Evolutionary conservation across 2,888 invertebrate genomes (phyloP), one percentile per base, ranked within the genome.

Genomic region (Cephus pulcher): DNA sequence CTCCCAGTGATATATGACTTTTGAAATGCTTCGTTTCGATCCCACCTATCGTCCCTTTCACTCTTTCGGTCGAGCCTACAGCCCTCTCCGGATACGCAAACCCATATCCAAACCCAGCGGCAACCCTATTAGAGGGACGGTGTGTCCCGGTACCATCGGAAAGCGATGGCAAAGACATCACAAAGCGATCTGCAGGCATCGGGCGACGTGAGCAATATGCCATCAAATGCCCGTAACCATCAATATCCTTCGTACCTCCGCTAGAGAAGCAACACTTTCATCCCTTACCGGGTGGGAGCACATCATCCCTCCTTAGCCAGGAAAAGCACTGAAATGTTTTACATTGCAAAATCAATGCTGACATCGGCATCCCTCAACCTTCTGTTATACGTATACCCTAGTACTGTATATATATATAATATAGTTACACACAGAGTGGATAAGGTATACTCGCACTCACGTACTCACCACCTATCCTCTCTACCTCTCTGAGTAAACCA

Each of bases 191-290:
- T 89, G 83, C 79, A 81, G 76, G 85, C 76, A 86, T 89, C 86
- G 87, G 79, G 82, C 84, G 88, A 88, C 85, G 82, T 86, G 85
- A 88, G 90, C 90, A 91, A 91, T 91, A 91, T 91, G 91, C 91
- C 88, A 91, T 91, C 90, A 91, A 91, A 91, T 89, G 83, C 89
- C 88, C 90, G 90, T 91, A 91, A 91, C 90, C 91, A 91, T 91
- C 91, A 91, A 91, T 91, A 91, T 89, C 89, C 85, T 87, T 82
- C 89, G 83, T 86, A 86, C 84, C 78, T 83, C 76, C 81, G 73
- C 78, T n/a, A 12, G 32, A 34, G 74, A 75, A 34, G 75, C 77
- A 34, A 71, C 70, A 68, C 84, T 82, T 82, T 80, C 81, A 74
- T 79, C 79, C 79, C 80, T 77, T 77, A 79, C 75, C 80, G 73